Base-by-base conservation (phyloP, 2,113 vertebrate genomes). In the Larimichthys crocea region DNA sequence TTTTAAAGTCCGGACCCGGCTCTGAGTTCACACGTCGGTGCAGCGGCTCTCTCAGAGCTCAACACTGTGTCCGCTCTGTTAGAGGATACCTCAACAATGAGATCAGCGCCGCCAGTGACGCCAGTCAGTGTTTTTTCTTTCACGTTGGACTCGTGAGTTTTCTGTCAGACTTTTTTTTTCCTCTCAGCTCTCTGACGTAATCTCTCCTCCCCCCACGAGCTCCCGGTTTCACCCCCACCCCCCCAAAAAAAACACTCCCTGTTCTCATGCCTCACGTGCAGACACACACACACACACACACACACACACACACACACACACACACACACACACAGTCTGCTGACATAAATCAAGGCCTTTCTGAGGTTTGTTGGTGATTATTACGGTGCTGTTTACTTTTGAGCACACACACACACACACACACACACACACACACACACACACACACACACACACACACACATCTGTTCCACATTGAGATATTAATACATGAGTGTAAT, bases 401-500 rank as follows among this genome's bases (percentile, higher is more conserved):
- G 63, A 79, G 76, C 71, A 57, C 35, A 8, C 35, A 8, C 71
- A 57, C 71, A 57, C 35, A 35, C 35, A 57, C 71, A 57, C 35
- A 35, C 35, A 35, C 68, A 60, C 31, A 31, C 24, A 24, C 24
- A 24, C 71, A 57, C 31, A 7, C 31, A 8, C 71, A 57, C 71
- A 57, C 31, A 35, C 31, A 35, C 71, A 60, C 31, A 31, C 31
- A 31, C 31, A 31, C 78, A 82, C 79, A 42, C 62, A 67, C 66
- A 84, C 92, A 94, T 94, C 90, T 93, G 94, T 74, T 91, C 87
- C 24, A 83, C 87, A 89, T 93, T 76, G 60, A 68, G 42, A 52
- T 70, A 82, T 75, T 78, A 64, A 61, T 81, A 49, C 31, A 65
- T 7, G 48, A 50, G 7, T 75, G 70, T 56, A 44, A n/a, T 31